A percentile compares a stretch with the other conserved stretches of the same genome.
Evolutionary conservation across 2,888 invertebrate genomes (phyloP).

Genomic region (Nomada fabriciana): DNA sequence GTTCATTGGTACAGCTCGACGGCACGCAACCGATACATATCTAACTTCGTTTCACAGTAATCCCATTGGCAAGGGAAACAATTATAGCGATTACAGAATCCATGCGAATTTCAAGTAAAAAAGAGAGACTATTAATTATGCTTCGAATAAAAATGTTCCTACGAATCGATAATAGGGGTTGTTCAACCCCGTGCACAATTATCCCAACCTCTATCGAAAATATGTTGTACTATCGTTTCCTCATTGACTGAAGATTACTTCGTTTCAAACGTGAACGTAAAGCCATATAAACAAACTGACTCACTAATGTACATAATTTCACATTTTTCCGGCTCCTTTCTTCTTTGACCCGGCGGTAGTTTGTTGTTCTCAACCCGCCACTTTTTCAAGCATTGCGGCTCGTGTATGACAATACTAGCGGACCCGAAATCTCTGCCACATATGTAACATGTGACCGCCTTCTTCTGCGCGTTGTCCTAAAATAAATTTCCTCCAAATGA

Average conservation of each 20-base stretch:
- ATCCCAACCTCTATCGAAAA: not conserved
- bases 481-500: conserved; percentile 48
- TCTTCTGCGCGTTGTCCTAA: conserved; percentile 67
- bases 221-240: not conserved
- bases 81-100: not conserved
- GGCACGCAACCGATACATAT: conserved; percentile 13
- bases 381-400: conserved; percentile 89
- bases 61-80: conserved; percentile 1
- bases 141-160: conserved; percentile 21
- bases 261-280: not conserved
- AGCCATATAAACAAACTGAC: conserved; percentile 53
- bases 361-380: conserved; percentile 88
- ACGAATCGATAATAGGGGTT: conserved; percentile 39
- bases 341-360: conserved; percentile 85
- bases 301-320: conserved; percentile 85
- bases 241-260: not conserved
- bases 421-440: conserved; percentile 89
- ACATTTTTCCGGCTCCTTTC: conserved; percentile 86
- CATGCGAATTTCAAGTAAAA: not conserved
- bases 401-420: conserved; percentile 88
- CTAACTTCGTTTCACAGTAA: conserved; percentile 6
- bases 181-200: conserved; percentile 41
- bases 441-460: conserved; percentile 87
- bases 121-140: not conserved
- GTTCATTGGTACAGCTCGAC: conserved; percentile 32